Conservation (phyloP, 2,888 invertebrate species). For the Papilio demoleus region DNA sequence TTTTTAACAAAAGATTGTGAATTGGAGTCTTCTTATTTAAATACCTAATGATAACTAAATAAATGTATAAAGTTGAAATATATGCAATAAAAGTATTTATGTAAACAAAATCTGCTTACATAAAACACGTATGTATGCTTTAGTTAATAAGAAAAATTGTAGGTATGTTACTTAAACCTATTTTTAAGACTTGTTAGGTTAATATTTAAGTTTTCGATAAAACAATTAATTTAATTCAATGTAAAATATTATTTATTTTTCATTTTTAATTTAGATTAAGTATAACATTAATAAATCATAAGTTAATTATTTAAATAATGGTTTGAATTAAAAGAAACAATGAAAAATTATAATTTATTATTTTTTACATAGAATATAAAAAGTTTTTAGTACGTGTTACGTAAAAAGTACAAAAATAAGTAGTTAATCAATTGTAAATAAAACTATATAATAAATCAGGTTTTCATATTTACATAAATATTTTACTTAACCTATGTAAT, state of each 20-base stretch:
- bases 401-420: constrained; percentile 3
- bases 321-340: not conserved
- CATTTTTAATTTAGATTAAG: not conserved
- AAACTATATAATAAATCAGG: not conserved
- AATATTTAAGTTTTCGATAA: too few relatives aligned
- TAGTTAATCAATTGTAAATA: not conserved
- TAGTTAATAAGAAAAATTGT: too few relatives aligned
- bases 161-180: too few relatives aligned
- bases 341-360: constrained; percentile 7
- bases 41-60: constrained; percentile 33
- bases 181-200: too few relatives aligned
- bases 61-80: not conserved
- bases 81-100: not conserved
- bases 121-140: too few relatives aligned
- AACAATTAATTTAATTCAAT: too few relatives aligned
- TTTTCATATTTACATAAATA: not conserved
- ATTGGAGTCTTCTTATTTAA: not conserved
- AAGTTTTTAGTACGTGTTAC: not conserved
- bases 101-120: too few relatives aligned
- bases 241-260: not conserved
- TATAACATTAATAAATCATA: not conserved
- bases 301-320: not conserved
- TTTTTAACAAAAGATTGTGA: not conserved
- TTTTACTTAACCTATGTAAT: not conserved
- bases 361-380: not conserved